Evolutionary conservation across 2,113 vertebrate species (phyloP).

Genomic region (Sturnus vulgaris): DNA sequence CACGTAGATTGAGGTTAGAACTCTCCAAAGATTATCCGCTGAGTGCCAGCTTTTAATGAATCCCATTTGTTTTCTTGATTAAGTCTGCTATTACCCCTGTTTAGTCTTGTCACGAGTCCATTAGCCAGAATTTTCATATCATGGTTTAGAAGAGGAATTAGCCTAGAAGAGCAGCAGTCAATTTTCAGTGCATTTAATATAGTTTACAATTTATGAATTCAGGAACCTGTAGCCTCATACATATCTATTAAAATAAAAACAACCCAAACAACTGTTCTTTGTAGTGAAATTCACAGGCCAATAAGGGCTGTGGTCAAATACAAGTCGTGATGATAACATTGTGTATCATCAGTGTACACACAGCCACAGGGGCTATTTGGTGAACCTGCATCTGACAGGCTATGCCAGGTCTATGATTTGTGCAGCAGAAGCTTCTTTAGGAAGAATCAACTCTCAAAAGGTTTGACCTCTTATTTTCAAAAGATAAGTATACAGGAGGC

Average conservation of each 20-base stretch:
- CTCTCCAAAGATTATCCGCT: conserved; percentile 72
- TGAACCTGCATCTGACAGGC: neutral
- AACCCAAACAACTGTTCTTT: conserved; percentile 23
- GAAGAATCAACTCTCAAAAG: neutral
- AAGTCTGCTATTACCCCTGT: conserved; percentile 74
- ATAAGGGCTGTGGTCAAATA: neutral
- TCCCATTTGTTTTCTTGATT: conserved; percentile 81
- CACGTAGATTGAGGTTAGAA: conserved; percentile 61
- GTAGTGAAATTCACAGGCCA: neutral
- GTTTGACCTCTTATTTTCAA: neutral
- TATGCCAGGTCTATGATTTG: neutral
- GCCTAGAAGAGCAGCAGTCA: conserved; percentile 56
- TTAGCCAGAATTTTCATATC: conserved; percentile 76
- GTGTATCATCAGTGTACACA: neutral
- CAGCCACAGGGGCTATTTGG: neutral
- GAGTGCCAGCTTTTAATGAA: conserved; percentile 78
- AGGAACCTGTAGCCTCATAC: conserved; percentile 16
- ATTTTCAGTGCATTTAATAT: conserved; percentile 67
- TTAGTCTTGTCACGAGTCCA: conserved; percentile 73
- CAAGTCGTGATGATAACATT: neutral
- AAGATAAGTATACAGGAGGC: neutral
- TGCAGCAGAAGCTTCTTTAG: neutral
- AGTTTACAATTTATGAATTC: conserved; percentile 64
- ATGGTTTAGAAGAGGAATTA: conserved; percentile 74
- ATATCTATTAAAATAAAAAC: neutral